Evolutionary conservation across 2,113 vertebrate species (phyloP).

Genomic region (Bambusicola thoracicus): DNA sequence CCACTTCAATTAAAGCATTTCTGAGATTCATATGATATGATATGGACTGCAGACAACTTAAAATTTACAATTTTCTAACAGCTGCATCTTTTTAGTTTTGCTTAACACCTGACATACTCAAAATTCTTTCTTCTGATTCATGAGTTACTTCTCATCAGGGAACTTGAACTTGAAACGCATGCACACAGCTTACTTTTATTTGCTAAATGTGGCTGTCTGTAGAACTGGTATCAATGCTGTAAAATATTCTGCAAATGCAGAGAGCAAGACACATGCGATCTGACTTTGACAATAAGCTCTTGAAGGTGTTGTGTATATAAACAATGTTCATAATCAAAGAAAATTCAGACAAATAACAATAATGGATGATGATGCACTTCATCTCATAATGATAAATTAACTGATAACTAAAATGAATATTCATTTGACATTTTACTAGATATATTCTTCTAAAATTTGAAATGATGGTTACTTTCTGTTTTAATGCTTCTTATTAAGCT

Average conservation of each 20-base stretch:
- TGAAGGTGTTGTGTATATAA: neutral
- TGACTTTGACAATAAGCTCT: neutral
- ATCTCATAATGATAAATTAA: neutral
- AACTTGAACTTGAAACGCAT: slow-evolving; percentile 22
- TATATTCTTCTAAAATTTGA: slow-evolving; percentile 5
- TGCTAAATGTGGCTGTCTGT: slow-evolving; percentile 1
- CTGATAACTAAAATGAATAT: neutral
- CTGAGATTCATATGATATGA: neutral
- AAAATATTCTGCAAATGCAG: slow-evolving; percentile 21
- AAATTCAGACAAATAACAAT: slow-evolving; percentile 3
- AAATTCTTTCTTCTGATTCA: neutral
- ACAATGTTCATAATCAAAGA: slow-evolving; percentile 1
- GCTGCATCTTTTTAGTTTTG: neutral
- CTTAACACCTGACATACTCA: neutral
- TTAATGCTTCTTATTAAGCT: neutral
- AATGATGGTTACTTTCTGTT: neutral
- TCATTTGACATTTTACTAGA: slow-evolving; percentile 18
- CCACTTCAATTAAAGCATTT: neutral
- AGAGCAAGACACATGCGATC: slow-evolving; percentile 22
- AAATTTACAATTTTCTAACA: neutral
- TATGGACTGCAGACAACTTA: neutral
- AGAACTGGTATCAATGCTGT: neutral
- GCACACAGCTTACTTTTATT: neutral
- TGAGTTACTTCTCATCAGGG: neutral
- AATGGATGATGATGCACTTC: neutral